Conservation (phyloP, 2,797 vertebrate genomes). For the Calcarius lapponicus region DNA sequence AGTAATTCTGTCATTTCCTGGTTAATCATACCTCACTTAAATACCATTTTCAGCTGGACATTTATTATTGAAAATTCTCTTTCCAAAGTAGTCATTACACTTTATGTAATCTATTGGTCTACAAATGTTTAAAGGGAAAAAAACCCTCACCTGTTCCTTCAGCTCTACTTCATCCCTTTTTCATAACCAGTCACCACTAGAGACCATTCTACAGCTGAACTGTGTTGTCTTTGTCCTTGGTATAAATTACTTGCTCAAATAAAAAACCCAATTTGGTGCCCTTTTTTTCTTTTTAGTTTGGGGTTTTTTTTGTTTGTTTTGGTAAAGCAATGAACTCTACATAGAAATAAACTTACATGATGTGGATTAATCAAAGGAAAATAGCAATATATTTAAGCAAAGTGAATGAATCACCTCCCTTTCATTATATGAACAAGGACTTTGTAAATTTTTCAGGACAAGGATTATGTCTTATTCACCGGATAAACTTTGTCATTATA, state of each 20-base stretch:
- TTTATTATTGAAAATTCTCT: not conserved
- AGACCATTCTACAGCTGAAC: not conserved
- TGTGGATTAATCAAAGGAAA: not conserved
- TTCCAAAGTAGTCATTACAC: not conserved
- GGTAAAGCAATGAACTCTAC: not conserved
- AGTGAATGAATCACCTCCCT: not conserved
- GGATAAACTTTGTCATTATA: slow-evolving; percentile 37
- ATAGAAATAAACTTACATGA: not conserved
- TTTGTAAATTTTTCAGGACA: not conserved
- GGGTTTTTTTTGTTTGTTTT: not conserved
- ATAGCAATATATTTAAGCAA: not conserved
- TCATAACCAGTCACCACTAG: not conserved
- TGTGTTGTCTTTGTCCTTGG: not conserved
- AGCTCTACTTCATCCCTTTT: not conserved
- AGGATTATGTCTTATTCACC: slow-evolving; percentile 5
- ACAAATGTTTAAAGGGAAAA: not conserved
- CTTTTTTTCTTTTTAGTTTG: not conserved
- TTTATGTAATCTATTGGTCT: not conserved
- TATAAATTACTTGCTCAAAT: not conserved
- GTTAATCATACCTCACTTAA: not conserved
- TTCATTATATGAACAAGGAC: not conserved
- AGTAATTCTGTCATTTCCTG: not conserved
- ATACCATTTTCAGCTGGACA: not conserved
- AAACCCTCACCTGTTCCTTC: not conserved
- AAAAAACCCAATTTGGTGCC: rapidly evolving